Evolutionary conservation across 2,888 invertebrate species (phyloP), one percentile per base, ranked within the genome.

Genomic region (Allygus modestus): DNA sequence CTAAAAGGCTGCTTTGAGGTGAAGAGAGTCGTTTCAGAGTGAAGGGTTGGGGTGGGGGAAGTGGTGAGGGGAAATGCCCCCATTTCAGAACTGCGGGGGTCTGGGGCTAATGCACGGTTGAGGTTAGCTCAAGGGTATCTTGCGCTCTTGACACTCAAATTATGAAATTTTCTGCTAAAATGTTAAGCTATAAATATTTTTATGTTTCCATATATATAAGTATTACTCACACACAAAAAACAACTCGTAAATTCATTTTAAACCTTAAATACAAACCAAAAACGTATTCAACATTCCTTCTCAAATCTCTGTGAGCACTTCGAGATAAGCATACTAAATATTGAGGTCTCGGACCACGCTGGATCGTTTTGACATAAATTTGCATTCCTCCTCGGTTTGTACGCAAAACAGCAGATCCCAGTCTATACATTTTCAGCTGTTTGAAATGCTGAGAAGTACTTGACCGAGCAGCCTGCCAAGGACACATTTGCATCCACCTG

Each of bases 31-130:
- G n/a, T n/a, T n/a, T n/a, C n/a, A n/a, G 37, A 37, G 37, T 46
- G 46, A 9, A 9, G 46, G 46, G 7, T 4, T 1, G 15, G 46
- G 12, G 46, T 2, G 7, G 46, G 17, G 46, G 17, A 17, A 17
- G 17, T 12, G 31, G 28, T n/a, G 79, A 9, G 79, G 54, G 79
- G 79, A 79, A 79, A 58, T 58, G 79, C 33, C 37, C 79, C 58
- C 79, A 79, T 77, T 77, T 79, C 79, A 4, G 31, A 58, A 1
- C 51, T 4, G 33, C 79, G 33, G 79, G 79, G 37, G 58, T 4
- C 37, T 20, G 9, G 31, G 51, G 15, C 79, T 79, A 79, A 79
- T 79, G 79, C 79, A 79, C 79, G 33, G 46, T n/a, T 26, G 75
- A 77, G 75, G 75, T 77, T 51, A 23, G 31, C 65, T 28, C 26